These are phyloP conservation scores for Pecten maximus DNA, from an alignment of 2,888 invertebrate species.

Conservation along the genomic window DNA sequence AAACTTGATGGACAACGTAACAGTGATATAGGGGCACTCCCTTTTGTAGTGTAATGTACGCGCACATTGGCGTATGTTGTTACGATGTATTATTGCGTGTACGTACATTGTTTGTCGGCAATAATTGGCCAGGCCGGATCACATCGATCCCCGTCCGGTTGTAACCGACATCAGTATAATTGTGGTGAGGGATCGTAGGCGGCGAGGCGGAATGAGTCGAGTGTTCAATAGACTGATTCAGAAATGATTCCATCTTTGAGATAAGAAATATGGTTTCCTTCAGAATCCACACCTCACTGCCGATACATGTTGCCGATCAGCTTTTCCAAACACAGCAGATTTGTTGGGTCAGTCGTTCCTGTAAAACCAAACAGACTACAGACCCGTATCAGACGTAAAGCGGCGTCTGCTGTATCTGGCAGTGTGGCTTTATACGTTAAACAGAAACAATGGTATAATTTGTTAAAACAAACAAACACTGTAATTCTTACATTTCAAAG, in stretches of 20 bases:
- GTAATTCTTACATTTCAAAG: no score
- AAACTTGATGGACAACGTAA: neutral
- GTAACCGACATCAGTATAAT: slow-evolving; percentile 2
- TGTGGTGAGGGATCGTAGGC: neutral
- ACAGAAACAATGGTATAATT: neutral
- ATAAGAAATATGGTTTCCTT: slow-evolving; percentile 32
- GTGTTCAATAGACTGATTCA: slow-evolving; percentile 8
- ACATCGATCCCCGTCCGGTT: neutral
- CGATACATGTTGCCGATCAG: neutral
- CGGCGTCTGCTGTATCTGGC: neutral
- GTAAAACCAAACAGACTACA: neutral
- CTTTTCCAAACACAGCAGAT: neutral
- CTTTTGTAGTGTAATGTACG: neutral
- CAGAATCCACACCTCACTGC: neutral
- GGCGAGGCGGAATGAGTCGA: neutral
- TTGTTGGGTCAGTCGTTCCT: neutral
- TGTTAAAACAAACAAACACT: neutral
- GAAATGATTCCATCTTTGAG: neutral
- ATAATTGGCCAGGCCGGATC: neutral
- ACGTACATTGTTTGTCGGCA: neutral
- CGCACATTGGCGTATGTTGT: neutral
- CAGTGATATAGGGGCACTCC: neutral
- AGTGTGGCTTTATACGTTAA: neutral
- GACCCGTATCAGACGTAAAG: neutral
- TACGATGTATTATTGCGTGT: neutral